Evolutionary conservation across 2,888 invertebrate genomes (phyloP), one percentile per base, ranked within the genome.

Genomic region (Sesia bembeciformis): DNA sequence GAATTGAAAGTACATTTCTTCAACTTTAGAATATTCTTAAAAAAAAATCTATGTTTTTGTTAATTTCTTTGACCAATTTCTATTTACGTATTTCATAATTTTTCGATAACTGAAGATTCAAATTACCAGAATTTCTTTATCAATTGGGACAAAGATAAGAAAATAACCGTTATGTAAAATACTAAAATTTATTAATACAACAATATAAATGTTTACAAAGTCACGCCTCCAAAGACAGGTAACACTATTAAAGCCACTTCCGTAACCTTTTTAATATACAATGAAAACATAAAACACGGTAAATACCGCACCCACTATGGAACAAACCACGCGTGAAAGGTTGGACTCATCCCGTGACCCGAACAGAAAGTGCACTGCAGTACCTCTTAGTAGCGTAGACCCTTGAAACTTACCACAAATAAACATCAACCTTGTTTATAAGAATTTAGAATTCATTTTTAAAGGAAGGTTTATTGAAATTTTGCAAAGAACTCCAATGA

Each of bases 281-380:
- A 46, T 46, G 46, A 46, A 46, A 53, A 53, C 40, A 43, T 42
- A 53, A 53, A 46, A 46, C 23, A 46, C 46, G 7, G 46, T 46
- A 43, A 53, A 53, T 8, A 65, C 68, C 70, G 75, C 76, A 74
- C 74, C 81, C 81, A 84, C 70, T 83, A 75, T 77, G 62, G 81
- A 76, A 73, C 70, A 58, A 65, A 68, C 81, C 78, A 74, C 77
- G 81, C 87, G 87, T 88, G 86, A 88, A 88, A 87, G 88, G 88
- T 87, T 84, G 83, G 74, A 72, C 82, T 79, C 87, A 88, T 89
- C 88, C 86, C 88, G 88, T 82, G 88, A 89, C 88, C 88, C 68
- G 66, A 78, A 66, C 79, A 74, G 79, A 84, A 79, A 83, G 81
- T 76, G 83, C 79, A 75, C 74, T 74, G 71, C 65, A 65, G 68